phyloP scores from a whole-genome alignment of 2,113 vertebrate genomes.

The Bolborhynchus lineola region DNA sequence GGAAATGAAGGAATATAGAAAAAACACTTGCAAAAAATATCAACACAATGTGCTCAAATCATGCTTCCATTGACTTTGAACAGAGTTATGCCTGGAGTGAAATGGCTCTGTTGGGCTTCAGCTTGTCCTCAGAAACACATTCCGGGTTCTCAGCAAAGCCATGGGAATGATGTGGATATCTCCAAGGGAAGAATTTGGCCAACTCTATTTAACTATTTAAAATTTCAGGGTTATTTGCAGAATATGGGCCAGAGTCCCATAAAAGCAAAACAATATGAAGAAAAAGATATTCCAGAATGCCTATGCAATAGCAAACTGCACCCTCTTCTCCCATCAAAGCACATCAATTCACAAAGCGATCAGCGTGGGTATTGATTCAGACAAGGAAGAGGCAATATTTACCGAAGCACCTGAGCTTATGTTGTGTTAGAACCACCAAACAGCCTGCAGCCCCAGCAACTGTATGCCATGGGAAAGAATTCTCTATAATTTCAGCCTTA shows the following conservation, averaged over 20 bases:
- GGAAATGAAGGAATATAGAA: constrained; percentile 38
- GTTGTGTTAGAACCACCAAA: not conserved
- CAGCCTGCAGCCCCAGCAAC: not conserved
- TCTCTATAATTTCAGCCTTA: not conserved
- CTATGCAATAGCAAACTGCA: constrained; percentile 31
- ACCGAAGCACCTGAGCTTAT: constrained; percentile 42
- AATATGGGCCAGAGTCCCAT: constrained; percentile 13
- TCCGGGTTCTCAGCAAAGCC: not conserved
- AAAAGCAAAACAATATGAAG: constrained; percentile 51
- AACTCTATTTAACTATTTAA: constrained; percentile 40
- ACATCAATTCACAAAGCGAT: constrained; percentile 21
- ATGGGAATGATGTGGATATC: not conserved
- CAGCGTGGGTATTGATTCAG: constrained; percentile 14
- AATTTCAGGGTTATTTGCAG: constrained; percentile 43
- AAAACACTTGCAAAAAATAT: constrained; percentile 56
- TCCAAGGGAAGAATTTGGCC: constrained; percentile 43
- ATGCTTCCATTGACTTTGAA: constrained; percentile 54
- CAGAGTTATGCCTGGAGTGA: constrained; percentile 39
- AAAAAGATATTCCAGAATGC: constrained; percentile 47
- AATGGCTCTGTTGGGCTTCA: constrained; percentile 43
- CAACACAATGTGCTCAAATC: constrained; percentile 28
- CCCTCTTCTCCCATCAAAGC: constrained; percentile 44
- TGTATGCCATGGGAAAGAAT: not conserved
- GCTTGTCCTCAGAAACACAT: constrained; percentile 8
- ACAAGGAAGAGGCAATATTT: constrained; percentile 43